phyloP scores from a whole-genome alignment of 2,888 invertebrate species.

The Zaprionus obscuricornis region DNA sequence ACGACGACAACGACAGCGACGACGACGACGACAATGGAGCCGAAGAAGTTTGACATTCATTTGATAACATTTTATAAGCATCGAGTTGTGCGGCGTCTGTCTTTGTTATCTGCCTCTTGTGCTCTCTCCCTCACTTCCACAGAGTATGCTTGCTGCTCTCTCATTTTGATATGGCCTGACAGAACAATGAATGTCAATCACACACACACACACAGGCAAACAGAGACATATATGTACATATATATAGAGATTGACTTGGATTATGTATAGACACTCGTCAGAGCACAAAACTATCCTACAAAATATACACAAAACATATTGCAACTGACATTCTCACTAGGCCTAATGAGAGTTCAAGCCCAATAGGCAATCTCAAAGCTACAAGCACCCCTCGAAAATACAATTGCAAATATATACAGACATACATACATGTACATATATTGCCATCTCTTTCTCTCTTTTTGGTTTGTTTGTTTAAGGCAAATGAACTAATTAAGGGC shows the following conservation, averaged over 20 bases:
- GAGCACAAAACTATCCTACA: too few species aligned
- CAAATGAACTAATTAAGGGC: slow-evolving; percentile 41
- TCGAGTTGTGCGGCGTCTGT: slow-evolving; percentile 36
- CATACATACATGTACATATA: not conserved
- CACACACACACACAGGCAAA: slow-evolving; percentile 7
- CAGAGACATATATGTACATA: not conserved
- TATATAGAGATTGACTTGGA: not conserved
- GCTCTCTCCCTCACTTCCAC: too few species aligned
- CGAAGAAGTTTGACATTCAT: slow-evolving; percentile 56
- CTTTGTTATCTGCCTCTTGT: too few species aligned
- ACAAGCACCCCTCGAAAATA: too few species aligned
- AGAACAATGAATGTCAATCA: slow-evolving; percentile 39
- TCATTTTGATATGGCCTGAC: slow-evolving; percentile 27
- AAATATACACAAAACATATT: too few species aligned
- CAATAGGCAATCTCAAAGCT: too few species aligned
- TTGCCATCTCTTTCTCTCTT: too few species aligned
- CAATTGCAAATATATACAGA: not conserved
- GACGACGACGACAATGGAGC: slow-evolving; percentile 47
- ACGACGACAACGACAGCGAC: too few species aligned
- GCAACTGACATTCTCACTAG: too few species aligned
- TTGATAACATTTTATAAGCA: slow-evolving; percentile 69
- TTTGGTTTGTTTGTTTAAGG: not conserved
- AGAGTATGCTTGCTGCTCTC: slow-evolving; percentile 11
- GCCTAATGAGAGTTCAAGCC: too few species aligned
- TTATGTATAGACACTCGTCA: too few species aligned